Conservation (phyloP, 2,113 vertebrate genomes). For the Oncorhynchus clarkii region DNA sequence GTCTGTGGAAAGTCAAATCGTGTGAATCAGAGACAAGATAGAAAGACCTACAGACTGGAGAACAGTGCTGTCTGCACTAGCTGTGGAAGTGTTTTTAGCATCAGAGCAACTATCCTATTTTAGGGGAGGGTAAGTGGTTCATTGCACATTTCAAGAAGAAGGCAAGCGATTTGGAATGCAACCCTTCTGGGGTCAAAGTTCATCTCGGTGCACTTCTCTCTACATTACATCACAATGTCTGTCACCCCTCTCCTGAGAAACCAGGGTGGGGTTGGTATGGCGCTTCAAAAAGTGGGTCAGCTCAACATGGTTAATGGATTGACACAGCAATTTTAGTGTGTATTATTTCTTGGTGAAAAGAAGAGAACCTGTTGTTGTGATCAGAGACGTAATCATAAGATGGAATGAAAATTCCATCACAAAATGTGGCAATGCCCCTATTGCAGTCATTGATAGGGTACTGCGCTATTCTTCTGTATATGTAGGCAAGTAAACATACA, state of each 20-base stretch:
- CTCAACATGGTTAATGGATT: not conserved
- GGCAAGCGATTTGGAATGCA: not conserved
- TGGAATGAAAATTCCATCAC: not conserved
- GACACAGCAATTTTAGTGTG: not conserved
- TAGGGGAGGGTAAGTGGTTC: not conserved
- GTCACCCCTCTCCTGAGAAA: not conserved
- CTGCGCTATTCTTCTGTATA: not conserved
- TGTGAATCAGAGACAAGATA: not conserved
- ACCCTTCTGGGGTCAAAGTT: not conserved
- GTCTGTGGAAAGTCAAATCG: not conserved
- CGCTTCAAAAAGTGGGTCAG: not conserved
- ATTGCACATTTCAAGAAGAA: not conserved
- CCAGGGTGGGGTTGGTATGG: not conserved
- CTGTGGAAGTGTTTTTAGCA: not conserved
- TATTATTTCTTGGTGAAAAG: not conserved
- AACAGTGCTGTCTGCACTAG: not conserved
- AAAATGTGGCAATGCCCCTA: not conserved
- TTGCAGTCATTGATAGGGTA: not conserved
- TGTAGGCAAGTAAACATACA: not conserved
- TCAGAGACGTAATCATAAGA: not conserved
- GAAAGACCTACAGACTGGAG: not conserved
- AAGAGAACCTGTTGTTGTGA: not conserved
- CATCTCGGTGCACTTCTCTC: not conserved
- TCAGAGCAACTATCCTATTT: not conserved
- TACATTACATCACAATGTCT: slow-evolving; percentile 1